Evolutionary conservation across 2,113 vertebrate genomes (phyloP).

Genomic region (Mobula birostris): DNA sequence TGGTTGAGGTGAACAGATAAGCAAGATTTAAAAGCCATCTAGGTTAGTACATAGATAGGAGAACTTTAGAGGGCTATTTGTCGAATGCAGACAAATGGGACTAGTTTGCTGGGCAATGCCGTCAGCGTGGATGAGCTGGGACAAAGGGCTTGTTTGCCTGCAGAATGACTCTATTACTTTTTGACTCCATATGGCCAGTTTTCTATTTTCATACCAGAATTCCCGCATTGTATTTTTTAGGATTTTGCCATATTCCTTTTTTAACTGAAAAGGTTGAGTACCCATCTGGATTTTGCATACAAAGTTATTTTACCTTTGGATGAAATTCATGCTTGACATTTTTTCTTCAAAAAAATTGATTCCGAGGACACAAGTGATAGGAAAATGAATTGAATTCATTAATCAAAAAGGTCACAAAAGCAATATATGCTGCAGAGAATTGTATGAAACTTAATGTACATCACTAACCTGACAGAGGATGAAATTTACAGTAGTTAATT

Average conservation of each 20-base stretch:
- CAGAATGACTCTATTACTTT: no score
- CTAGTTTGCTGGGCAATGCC: no score
- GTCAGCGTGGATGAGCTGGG: no score
- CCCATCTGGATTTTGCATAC: not conserved
- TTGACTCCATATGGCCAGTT: no score
- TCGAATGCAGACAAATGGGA: no score
- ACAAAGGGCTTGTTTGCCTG: no score
- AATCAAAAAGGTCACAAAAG: slow-evolving; percentile 19
- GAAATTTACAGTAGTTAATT: not conserved
- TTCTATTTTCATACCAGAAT: no score
- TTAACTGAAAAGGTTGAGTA: not conserved
- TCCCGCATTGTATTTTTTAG: no score
- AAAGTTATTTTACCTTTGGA: not conserved
- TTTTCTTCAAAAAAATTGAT: slow-evolving; percentile 17
- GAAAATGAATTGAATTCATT: slow-evolving; percentile 16
- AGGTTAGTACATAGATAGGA: no score
- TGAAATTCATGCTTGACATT: not conserved
- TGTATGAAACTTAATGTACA: not conserved
- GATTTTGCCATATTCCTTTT: not conserved
- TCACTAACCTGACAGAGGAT: not conserved
- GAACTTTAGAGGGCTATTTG: no score
- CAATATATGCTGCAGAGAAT: not conserved
- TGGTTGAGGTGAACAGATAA: no score
- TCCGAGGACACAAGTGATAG: not conserved
- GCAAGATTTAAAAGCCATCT: no score